phyloP scores from a whole-genome alignment of 1,140 invertebrate species.

The Telenomus remus region DNA sequence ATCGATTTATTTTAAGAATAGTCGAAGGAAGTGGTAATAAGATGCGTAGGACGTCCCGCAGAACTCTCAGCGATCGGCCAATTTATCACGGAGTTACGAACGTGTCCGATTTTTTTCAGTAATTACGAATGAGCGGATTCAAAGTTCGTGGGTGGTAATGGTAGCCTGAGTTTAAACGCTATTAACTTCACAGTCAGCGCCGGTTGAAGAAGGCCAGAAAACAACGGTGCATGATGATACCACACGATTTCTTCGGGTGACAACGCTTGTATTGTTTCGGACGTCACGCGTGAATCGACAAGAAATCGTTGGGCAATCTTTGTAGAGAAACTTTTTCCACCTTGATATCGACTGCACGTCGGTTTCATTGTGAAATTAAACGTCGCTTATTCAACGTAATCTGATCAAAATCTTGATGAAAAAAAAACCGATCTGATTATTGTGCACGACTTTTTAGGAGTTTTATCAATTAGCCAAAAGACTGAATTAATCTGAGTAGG shows the following conservation, averaged over 20 bases:
- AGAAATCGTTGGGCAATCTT: constrained; percentile 15
- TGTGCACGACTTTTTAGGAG: background rate
- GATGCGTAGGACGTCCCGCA: constrained; percentile 31
- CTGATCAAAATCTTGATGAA: background rate
- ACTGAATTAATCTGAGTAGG: constrained; percentile 34
- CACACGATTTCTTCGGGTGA: constrained; percentile 16
- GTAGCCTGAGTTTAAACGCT: constrained; percentile 34
- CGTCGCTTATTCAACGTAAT: background rate
- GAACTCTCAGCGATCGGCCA: constrained; percentile 24
- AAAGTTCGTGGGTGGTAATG: constrained; percentile 49
- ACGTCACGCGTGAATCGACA: constrained; percentile 17
- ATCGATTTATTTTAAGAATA: no score
- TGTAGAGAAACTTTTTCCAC: background rate
- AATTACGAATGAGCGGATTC: constrained; percentile 29
- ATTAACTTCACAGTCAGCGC: constrained; percentile 21
- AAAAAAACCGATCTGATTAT: background rate
- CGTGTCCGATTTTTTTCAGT: constrained; percentile 29
- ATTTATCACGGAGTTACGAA: constrained; percentile 30
- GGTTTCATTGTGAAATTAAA: background rate
- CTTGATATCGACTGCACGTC: constrained; percentile 6
- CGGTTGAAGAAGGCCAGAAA: constrained; percentile 12
- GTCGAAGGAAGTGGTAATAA: background rate
- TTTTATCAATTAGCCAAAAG: constrained; percentile 19
- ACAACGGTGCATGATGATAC: constrained; percentile 10
- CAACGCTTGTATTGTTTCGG: constrained; percentile 33